Evolutionary conservation across 2,888 invertebrate species (phyloP), one percentile per base, ranked within the genome.

Genomic region (Malthinus flaveolus): DNA sequence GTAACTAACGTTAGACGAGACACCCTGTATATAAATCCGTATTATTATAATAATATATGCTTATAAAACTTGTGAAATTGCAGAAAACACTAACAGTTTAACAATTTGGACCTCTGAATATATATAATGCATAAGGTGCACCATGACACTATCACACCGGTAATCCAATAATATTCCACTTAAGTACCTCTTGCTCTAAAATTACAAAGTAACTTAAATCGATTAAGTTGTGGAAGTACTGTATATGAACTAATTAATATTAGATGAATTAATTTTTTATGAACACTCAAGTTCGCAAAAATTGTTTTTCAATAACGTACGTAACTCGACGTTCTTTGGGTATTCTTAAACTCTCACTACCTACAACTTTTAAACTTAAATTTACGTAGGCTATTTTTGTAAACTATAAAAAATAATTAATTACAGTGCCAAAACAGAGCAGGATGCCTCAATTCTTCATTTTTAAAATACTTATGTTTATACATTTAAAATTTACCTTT

Each of bases 61-160:
- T 75, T 78, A 78, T 77, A 79, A 79, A 79, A 78, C 76, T 75
- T 79, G 77, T 78, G 78, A 78, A 78, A 77, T 78, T 77, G 78
- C 79, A 77, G 78, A 78, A 78, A 77, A 77, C 75, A 74, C 77
- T 77, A 78, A 77, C 75, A 77, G 73, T 74, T 77, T 76, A 76
- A 78, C 78, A 78, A 77, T 78, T 75, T 79, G 77, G 79, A 78
- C 77, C 79, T 77, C 78, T 77, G 77, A 76, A 73, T 76, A 70
- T n/a, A 23, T 70, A 71, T 73, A 73, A 72, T 71, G 71, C 71
- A 66, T 73, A 71, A 77, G 75, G 77, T 78, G 77, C 77, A 77
- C 76, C 77, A 74, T 76, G 64, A 76, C 76, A 73, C 77, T 77
- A 78, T 78, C 78, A 78, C 76, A 75, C 75, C 75, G 73, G 73